These are phyloP conservation scores for Mormyrus lacerda DNA, from an alignment of 2,113 vertebrate genomes.

Conservation along the genomic window DNA sequence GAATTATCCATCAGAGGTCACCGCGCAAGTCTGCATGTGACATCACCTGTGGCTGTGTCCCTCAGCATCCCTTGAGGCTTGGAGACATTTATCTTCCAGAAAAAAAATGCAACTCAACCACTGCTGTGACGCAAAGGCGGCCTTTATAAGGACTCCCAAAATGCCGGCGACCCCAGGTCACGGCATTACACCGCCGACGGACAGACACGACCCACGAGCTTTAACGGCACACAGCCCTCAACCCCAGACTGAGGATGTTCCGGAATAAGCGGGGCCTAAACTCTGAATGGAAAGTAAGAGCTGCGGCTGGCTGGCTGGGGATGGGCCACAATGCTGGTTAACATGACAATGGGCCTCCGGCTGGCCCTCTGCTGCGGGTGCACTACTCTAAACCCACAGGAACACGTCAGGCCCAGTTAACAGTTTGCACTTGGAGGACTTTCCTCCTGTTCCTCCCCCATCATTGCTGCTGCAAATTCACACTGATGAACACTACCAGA, in stretches of 20 bases:
- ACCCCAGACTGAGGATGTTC: constrained; percentile 10
- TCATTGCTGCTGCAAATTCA: neutral
- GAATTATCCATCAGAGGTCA: neutral
- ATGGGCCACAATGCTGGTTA: constrained; percentile 27
- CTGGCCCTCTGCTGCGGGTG: constrained; percentile 7
- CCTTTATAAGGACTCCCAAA: constrained; percentile 47
- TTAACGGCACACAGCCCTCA: constrained; percentile 15
- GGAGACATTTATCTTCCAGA: neutral
- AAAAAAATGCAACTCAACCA: neutral
- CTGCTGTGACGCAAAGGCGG: constrained; percentile 30
- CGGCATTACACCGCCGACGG: neutral
- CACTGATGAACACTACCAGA: neutral
- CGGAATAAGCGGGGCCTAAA: constrained; percentile 13
- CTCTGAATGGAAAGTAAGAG: constrained; percentile 26
- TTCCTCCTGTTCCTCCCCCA: neutral
- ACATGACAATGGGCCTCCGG: constrained; percentile 30
- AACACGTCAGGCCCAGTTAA: neutral
- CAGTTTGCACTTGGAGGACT: neutral
- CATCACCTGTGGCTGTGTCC: neutral
- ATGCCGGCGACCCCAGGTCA: constrained; percentile 35
- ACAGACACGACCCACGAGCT: neutral
- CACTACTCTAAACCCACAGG: neutral
- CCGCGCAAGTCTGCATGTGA: neutral
- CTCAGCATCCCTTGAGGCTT: neutral
- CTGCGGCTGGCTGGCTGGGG: neutral